phyloP scores from a whole-genome alignment of 2,113 vertebrate genomes.

The Crotalus helleri region DNA sequence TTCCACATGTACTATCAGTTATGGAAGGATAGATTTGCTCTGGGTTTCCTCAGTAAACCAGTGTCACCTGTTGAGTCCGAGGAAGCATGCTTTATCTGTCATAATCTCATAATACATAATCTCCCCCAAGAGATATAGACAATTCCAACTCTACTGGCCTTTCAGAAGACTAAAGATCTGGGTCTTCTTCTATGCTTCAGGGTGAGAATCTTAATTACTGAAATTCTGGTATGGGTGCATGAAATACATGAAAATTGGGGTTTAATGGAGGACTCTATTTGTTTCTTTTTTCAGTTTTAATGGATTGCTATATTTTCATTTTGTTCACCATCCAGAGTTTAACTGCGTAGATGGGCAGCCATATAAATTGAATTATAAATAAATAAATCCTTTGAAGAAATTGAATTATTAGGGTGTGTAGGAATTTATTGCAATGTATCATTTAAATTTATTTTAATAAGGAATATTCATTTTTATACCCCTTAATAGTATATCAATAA shows the following conservation, averaged over 20 bases:
- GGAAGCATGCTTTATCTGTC: neutral
- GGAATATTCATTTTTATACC: constrained; percentile 12
- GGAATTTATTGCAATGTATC: constrained; percentile 30
- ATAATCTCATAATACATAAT: neutral
- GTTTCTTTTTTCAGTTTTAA: neutral
- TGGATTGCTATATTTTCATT: neutral
- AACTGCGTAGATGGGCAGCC: neutral
- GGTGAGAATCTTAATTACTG: neutral
- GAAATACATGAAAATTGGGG: neutral
- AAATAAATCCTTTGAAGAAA: constrained; percentile 24
- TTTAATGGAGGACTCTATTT: neutral
- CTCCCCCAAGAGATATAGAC: neutral
- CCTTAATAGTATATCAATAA: neutral
- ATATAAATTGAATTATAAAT: neutral
- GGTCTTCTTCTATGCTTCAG: neutral
- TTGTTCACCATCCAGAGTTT: neutral
- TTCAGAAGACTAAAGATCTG: neutral
- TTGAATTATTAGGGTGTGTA: constrained; percentile 25
- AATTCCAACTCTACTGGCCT: neutral
- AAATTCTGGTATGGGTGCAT: neutral
- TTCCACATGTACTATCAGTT: neutral
- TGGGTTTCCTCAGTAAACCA: neutral
- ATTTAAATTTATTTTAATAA: constrained; percentile 33
- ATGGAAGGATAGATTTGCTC: neutral
- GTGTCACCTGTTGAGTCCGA: neutral